A percentile compares a stretch with the other conserved stretches of the same genome.
These are phyloP conservation scores for Tenthredo scrophulariae DNA, from an alignment of 2,888 invertebrate genomes.

Conservation along the genomic window DNA sequence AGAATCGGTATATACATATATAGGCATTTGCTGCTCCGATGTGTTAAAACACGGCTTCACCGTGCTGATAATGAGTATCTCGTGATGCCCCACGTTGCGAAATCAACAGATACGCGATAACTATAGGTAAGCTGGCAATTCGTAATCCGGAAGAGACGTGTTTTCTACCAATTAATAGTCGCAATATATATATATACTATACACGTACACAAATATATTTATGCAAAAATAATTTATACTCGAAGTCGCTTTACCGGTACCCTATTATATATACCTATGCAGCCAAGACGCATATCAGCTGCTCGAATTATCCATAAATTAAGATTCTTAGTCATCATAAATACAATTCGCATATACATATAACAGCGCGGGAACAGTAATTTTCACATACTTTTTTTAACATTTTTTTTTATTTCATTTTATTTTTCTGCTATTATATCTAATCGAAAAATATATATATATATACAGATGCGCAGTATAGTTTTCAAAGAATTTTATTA, in stretches of 20 bases:
- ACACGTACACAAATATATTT: background rate
- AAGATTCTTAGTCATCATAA: background rate
- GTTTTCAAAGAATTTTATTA: background rate
- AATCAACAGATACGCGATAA: constrained; percentile 8
- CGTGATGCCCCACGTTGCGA: background rate
- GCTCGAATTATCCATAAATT: background rate
- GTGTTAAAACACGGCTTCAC: background rate
- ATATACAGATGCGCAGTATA: no score
- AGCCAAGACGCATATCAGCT: background rate
- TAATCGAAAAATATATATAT: background rate
- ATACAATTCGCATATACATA: background rate
- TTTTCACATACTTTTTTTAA: background rate
- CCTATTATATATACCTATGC: no score
- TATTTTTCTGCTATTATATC: background rate
- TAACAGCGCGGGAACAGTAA: background rate
- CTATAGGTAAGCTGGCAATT: background rate
- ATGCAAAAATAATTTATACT: background rate
- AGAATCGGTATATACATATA: background rate
- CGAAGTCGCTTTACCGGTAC: background rate
- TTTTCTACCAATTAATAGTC: background rate
- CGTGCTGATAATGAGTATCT: background rate
- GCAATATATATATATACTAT: background rate
- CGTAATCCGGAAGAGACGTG: background rate
- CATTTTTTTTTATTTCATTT: background rate
- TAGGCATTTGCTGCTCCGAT: constrained; percentile 1